A percentile compares a stretch with the other conserved stretches of the same genome.
Evolutionary conservation across 1,140 invertebrate genomes (phyloP).

Genomic region (Trachymyrmex septentrionalis): DNA sequence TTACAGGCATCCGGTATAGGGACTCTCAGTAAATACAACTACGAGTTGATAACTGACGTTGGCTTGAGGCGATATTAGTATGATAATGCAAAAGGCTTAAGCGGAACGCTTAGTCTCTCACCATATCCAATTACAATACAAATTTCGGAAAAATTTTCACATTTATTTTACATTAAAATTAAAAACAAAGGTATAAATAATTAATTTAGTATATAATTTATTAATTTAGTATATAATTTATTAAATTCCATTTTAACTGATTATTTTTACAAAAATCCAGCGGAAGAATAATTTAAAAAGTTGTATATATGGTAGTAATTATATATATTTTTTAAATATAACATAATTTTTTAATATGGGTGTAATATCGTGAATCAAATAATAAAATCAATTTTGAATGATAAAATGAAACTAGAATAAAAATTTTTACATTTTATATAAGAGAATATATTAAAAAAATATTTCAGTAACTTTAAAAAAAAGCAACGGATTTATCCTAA

Average conservation of each 20-base stretch:
- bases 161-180: constrained; percentile 29
- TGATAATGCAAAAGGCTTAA: constrained; percentile 47
- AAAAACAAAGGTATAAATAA: background rate
- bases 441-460: background rate
- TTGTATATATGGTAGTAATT: too few relatives aligned
- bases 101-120: background rate
- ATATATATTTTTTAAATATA: background rate
- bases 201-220: background rate
- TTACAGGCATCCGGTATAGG: constrained; percentile 26
- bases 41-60: constrained; percentile 45
- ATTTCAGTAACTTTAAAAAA: background rate
- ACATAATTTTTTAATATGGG: background rate
- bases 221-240: background rate
- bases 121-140: constrained; percentile 20
- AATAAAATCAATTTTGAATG: background rate
- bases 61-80: constrained; percentile 45
- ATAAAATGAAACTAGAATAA: background rate
- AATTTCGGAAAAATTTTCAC: constrained; percentile 19
- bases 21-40: constrained; percentile 43
- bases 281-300: background rate
- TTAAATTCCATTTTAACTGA: background rate
- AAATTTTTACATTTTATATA: background rate
- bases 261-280: background rate
- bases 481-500: background rate
- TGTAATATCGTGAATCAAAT: too few relatives aligned